These are phyloP conservation scores for Ophonus ardosiacus DNA, from an alignment of 2,888 invertebrate genomes.

Conservation along the genomic window DNA sequence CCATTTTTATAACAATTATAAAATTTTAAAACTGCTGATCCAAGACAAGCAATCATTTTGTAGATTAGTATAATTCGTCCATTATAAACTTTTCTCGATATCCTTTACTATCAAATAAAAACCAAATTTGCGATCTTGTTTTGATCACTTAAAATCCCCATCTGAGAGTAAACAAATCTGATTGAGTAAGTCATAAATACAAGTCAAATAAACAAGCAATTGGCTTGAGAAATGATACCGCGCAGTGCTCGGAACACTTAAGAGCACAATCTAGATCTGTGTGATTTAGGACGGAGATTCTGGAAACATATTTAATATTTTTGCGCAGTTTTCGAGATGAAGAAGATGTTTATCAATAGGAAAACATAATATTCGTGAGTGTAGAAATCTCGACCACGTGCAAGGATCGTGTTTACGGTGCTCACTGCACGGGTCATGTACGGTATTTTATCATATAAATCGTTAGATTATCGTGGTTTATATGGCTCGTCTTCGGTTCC, in stretches of 20 bases:
- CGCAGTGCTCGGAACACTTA: constrained; percentile 18
- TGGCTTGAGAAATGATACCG: neutral
- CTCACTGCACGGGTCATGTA: constrained; percentile 60
- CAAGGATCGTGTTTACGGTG: constrained; percentile 35
- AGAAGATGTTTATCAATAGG: constrained; percentile 62
- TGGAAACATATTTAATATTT: constrained; percentile 59
- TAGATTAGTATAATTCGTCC: neutral
- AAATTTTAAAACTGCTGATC: no score
- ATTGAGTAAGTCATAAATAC: constrained; percentile 39
- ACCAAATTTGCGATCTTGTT: constrained; percentile 24
- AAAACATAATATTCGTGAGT: constrained; percentile 63
- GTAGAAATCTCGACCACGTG: constrained; percentile 48
- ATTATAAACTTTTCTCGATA: neutral
- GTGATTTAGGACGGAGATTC: constrained; percentile 52
- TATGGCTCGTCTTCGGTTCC: constrained; percentile 58
- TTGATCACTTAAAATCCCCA: constrained; percentile 6
- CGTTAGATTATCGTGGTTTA: constrained; percentile 60
- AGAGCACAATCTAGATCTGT: constrained; percentile 44
- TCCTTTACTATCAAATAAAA: neutral
- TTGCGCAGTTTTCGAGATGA: constrained; percentile 60
- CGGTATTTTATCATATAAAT: constrained; percentile 62
- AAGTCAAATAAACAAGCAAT: constrained; percentile 41
- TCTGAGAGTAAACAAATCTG: constrained; percentile 23
- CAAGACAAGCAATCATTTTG: no score
- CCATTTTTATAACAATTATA: no score